These are phyloP conservation scores for Crematogaster levior DNA, from an alignment of 2,888 invertebrate species.

Conservation along the genomic window DNA sequence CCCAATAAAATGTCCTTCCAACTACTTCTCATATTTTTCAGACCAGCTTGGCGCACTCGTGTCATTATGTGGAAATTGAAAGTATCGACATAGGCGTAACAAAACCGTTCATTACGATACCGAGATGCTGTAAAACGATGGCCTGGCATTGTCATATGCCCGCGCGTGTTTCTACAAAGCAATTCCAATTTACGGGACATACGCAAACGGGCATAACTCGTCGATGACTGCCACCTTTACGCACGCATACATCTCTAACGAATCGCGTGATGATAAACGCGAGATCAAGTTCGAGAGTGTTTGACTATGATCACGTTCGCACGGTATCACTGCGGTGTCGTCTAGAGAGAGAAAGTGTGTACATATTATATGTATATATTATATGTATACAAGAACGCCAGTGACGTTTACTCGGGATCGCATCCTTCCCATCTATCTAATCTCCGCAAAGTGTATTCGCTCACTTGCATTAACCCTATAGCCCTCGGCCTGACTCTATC, in stretches of 20 bases:
- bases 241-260: background rate
- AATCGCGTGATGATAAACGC: conserved; percentile 7
- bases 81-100: conserved; percentile 27
- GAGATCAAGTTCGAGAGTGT: conserved; percentile 6
- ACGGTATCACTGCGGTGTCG: background rate
- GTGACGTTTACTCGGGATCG: conserved; percentile 39
- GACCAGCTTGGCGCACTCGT: background rate
- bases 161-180: conserved; percentile 27
- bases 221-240: conserved; percentile 13
- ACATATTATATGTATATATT: background rate
- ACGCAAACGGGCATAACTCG: background rate
- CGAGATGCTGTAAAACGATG: conserved; percentile 26
- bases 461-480: conserved; percentile 56
- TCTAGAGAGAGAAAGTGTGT: background rate
- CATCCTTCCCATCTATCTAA: conserved; percentile 67
- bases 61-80: conserved; percentile 31
- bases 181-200: conserved; percentile 11
- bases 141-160: conserved; percentile 28
- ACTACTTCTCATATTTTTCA: conserved; percentile 22
- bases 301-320: conserved; percentile 12
- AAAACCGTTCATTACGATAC: conserved; percentile 31
- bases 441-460: conserved; percentile 69
- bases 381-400: conserved; percentile 1
- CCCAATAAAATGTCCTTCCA: conserved; percentile 27
- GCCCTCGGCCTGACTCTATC: conserved; percentile 39